Conservation (phyloP, 2,888 invertebrate genomes). For the Lycocerus yunnanus region DNA sequence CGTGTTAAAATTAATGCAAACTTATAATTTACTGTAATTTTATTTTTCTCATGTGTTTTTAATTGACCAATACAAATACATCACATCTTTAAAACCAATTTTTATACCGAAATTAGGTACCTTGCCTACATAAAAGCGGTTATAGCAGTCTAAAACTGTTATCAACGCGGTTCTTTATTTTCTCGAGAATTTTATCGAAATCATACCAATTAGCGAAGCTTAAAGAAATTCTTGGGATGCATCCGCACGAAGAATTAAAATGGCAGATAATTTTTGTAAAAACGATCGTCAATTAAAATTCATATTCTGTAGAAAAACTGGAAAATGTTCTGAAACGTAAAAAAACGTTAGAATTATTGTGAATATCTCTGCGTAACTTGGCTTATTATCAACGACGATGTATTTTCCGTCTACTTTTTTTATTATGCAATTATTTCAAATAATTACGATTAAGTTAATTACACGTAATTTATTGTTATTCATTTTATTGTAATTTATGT, state of each 20-base stretch:
- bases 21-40: not conserved
- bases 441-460: not conserved
- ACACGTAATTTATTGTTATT: not conserved
- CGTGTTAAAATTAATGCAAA: not conserved
- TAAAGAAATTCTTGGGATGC: constrained; percentile 25
- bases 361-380: not conserved
- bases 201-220: constrained; percentile 37
- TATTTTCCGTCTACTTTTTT: not conserved
- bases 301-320: not conserved
- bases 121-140: not conserved
- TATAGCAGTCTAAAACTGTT: not conserved
- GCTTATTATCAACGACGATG: not conserved
- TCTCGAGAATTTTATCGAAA: constrained; percentile 38
- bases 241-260: constrained; percentile 11
- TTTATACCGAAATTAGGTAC: not conserved
- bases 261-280: constrained; percentile 2
- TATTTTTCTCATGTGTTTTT: not conserved
- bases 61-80: not conserved
- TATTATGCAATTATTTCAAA: not conserved
- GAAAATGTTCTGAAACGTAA: constrained; percentile 5
- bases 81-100: not conserved
- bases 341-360: constrained; percentile 14
- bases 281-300: not conserved
- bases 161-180: constrained; percentile 20
- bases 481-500: constrained; percentile 35